These are phyloP conservation scores for Galeopsomyia nigrocyanea DNA, from an alignment of 2,888 invertebrate species.

Conservation along the genomic window DNA sequence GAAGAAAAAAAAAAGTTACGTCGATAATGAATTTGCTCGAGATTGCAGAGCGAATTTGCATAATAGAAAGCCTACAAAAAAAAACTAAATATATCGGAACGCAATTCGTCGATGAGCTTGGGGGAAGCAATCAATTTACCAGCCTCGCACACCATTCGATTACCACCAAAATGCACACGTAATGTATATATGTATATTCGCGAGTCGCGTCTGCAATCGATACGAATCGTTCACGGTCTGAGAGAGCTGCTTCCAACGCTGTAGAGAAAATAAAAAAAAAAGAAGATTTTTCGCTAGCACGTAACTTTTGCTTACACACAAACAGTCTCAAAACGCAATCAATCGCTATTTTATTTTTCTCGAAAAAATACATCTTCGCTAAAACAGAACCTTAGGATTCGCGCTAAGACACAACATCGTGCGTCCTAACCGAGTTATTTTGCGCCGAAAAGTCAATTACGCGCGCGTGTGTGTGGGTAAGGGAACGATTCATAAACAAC, in stretches of 20 bases:
- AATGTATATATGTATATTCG: constrained; percentile 3
- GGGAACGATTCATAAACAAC: constrained; percentile 38
- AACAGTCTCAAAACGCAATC: too few species aligned
- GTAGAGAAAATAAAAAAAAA: too few species aligned
- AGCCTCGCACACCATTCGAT: constrained; percentile 6
- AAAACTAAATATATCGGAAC: background rate
- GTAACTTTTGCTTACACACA: too few species aligned
- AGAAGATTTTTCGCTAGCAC: too few species aligned
- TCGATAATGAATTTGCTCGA: too few species aligned
- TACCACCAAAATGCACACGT: constrained; percentile 5
- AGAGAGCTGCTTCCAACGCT: background rate
- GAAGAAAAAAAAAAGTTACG: too few species aligned
- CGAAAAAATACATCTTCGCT: too few species aligned
- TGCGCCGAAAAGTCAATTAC: constrained; percentile 30
- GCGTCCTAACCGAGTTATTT: too few species aligned
- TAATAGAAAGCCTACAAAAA: background rate
- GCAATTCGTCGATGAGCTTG: constrained; percentile 4
- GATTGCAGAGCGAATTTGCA: too few species aligned
- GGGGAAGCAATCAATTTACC: constrained; percentile 6
- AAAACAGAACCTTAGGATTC: too few species aligned
- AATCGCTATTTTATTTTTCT: too few species aligned
- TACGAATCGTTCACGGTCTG: constrained; percentile 17
- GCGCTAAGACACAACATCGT: too few species aligned
- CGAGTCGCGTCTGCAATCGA: constrained; percentile 1
- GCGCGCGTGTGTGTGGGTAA: background rate